phyloP scores from a whole-genome alignment of 1,140 invertebrate species.

The Meloidogyne hapla region DNA sequence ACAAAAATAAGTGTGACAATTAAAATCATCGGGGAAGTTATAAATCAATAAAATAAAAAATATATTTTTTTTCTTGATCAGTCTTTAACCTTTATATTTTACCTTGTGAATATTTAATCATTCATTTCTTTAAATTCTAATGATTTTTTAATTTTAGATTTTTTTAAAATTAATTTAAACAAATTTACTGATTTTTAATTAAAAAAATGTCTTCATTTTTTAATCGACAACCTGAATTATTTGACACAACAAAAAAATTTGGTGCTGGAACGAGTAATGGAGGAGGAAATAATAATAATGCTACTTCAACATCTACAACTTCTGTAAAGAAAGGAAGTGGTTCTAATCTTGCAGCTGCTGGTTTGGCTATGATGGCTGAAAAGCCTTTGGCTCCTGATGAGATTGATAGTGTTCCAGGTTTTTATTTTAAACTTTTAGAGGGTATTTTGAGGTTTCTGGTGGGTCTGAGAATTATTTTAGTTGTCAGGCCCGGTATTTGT shows the following conservation, averaged over 20 bases:
- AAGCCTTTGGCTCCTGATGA: slow-evolving; percentile 34
- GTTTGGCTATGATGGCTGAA: slow-evolving; percentile 23
- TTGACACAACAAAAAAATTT: slow-evolving; percentile 54
- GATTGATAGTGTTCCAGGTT: slow-evolving; percentile 46
- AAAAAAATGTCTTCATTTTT: slow-evolving; percentile 49
- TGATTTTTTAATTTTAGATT: neutral
- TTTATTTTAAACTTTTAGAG: neutral
- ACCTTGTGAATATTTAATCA: too few species aligned
- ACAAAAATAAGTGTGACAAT: neutral
- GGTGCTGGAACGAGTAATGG: slow-evolving; percentile 16
- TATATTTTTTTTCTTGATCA: too few species aligned
- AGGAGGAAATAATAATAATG: slow-evolving; percentile 1
- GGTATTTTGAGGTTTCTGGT: too few species aligned
- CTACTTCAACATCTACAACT: neutral
- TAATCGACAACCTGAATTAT: slow-evolving; percentile 56
- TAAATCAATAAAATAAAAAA: too few species aligned
- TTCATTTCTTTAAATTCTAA: too few species aligned
- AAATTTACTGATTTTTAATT: slow-evolving; percentile 1
- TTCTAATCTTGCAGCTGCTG: slow-evolving; percentile 20
- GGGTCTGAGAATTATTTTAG: too few species aligned
- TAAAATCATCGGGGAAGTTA: neutral
- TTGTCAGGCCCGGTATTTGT: neutral
- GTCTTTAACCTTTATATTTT: too few species aligned
- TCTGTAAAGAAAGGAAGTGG: neutral
- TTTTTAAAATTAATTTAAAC: neutral